Evolutionary conservation across 2,797 vertebrate genomes (phyloP), one percentile per base, ranked within the genome.

Genomic region (Vultur gryphus): DNA sequence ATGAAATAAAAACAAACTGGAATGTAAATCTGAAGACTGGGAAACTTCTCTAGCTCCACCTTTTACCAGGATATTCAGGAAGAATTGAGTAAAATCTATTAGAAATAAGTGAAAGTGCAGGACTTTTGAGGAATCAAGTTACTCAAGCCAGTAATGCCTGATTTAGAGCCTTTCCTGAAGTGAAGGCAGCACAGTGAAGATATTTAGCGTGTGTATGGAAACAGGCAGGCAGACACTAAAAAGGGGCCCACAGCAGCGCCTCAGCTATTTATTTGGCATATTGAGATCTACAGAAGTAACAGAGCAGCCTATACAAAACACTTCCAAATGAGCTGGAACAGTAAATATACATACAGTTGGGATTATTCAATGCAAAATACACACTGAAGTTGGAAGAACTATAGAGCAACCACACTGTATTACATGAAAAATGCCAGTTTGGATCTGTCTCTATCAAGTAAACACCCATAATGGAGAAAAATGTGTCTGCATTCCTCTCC

Each of bases 141-240:
- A 39, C 44, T 84, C 41, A 91, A 82, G 62, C 25, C 59, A 67
- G 19, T 20, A 79, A n/a, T 75, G 46, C 15, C 48, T 73, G 28
- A 75, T 90, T 94, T 84, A 70, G n/a, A 91, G 43, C 18, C 35
- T 89, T 84, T 84, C 64, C 81, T 62, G 28, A 67, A 58, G 41
- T 24, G 29, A 84, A 83, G 52, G 19, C 39, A 79, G 44, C 12
- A 61, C 29, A 64, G 29, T 64, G 57, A 65, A 75, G 41, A n/a
- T 67, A 65, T 82, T 90, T 84, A 85, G 7, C 26, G 16, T 26
- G 18, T 41, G 19, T 64, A 46, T 65, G 17, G 67, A 87, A 87
- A 83, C 21, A 73, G 64, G 70, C 12, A 79, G 54, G 26, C 23
- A 90, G 51, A 61, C 41, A 24, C 13, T 75, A 43, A 85, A 73